Base-by-base conservation (phyloP, 2,888 invertebrate species). In the Tenthredo livida region DNA sequence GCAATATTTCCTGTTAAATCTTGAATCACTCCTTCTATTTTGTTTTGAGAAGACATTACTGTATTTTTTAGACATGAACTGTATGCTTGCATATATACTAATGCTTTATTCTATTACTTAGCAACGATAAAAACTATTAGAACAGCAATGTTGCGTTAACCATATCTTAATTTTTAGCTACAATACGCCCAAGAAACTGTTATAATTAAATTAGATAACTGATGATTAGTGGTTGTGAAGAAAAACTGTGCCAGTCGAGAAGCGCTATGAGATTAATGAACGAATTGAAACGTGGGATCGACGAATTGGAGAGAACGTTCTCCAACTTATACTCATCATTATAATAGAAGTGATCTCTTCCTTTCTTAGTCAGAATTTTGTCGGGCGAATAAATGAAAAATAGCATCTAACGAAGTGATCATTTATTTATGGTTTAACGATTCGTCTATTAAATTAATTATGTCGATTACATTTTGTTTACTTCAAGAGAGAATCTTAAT, bases 321-420 rank as follows among this genome's bases (percentile, higher is more conserved):
- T 9, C 10, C 2, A 43, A 43, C 40, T 43, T 43, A 43, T 43
- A 1, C 15, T 47, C 15, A 17, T 47, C 17, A 47, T 12, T 47
- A 47, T 47, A 15, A 47, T 4, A 47, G 17, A 47, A 47, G 47
- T 17, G 17, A 15, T 47, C 47, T 47, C 47, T 15, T 17, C 17
- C 47, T 65, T 29, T 29, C 12, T 17, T 29, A 75, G 43, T 75
- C 75, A 40, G 72, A 21, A 25, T 75, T 78, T 78, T 58, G 3
- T n/a, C 21, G 54, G 6, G 25, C 12, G 21, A 58, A 58, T 58
- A 33, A 78, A 58, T 78, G 15, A 58, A 58, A 58, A 21, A 37
- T 29, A 75, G 10, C 17, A 17, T 50, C 6, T 47, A 29, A 47
- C 47, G 17, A 47, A 50, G 17, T 25, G 25, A 75, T 47, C 2